Evolutionary conservation across 2,797 vertebrate genomes (phyloP), one percentile per base, ranked within the genome.

Genomic region (Vipera ursinii): DNA sequence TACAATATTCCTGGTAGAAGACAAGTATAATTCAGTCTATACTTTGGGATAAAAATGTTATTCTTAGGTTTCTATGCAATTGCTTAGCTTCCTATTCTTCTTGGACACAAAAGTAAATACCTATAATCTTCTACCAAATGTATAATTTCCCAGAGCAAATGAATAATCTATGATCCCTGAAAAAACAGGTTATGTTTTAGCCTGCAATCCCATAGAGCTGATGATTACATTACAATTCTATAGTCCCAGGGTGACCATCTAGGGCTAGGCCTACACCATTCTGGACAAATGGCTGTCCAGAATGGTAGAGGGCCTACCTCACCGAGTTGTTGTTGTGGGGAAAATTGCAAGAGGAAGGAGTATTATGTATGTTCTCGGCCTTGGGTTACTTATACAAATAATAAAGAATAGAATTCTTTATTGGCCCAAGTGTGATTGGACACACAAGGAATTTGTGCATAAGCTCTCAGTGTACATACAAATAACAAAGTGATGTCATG

Each of bases 61-160:
- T 48, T 82, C 44, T 82, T 48, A 48, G 20, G 44, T 86, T 94
- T 89, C 59, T 89, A 13, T 48, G 90, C 86, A 73, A 17, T 90
- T 92, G n/a, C 88, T 61, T 48, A 78, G 60, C 0, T 51, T 51
- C 61, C 89, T 78, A 78, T 56, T 63, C 56, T 88, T 24, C 56
- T 61, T 51, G 69, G 48, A 82, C 88, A 82, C 60, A 82, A 78
- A 56, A 28, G 26, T 73, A n/a, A 17, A 87, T 78, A 87, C 60
- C 2, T 86, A 85, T 28, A n/a, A 32, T 26, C 7, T 88, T 53
- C n/a, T 65, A 88, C 38, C 22, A 56, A 82, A 82, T 82, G 78
- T 82, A 82, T 82, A 48, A 82, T 89, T 88, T 63, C 22, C n/a
- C 7, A 92, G 24, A 92, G 91, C 61, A 86, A n/a, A 63, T 63